Conservation (phyloP, 2,797 vertebrate species). For the Champsocephalus esox region DNA sequence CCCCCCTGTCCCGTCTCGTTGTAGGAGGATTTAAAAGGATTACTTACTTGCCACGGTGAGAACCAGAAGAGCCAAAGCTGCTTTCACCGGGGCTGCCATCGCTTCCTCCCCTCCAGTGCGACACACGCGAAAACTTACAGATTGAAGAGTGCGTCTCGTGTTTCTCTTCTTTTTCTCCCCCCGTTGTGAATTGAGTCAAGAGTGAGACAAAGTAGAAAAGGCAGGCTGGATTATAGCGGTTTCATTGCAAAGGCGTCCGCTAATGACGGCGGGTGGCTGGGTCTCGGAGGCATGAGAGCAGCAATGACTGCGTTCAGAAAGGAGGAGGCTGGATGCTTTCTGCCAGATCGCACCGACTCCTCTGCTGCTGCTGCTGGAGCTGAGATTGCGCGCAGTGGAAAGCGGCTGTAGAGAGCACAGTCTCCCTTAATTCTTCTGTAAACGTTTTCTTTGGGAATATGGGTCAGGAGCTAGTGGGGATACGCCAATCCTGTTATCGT, state of each 20-base stretch:
- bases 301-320: slow-evolving; percentile 38
- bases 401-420: slow-evolving; percentile 32
- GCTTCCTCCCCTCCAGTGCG: slow-evolving; percentile 71
- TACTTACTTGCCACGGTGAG: slow-evolving; percentile 81
- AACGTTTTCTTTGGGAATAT: slow-evolving; percentile 40
- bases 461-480: slow-evolving; percentile 24
- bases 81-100: slow-evolving; percentile 79
- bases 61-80: slow-evolving; percentile 76
- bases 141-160: slow-evolving; percentile 8
- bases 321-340: slow-evolving; percentile 54
- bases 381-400: slow-evolving; percentile 63
- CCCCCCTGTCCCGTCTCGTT: slow-evolving; percentile 3
- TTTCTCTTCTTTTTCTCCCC: slow-evolving; percentile 10
- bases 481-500: slow-evolving; percentile 41
- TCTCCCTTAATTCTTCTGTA: slow-evolving; percentile 28
- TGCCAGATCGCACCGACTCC: slow-evolving; percentile 62
- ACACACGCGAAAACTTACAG: slow-evolving; percentile 66
- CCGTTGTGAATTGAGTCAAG: slow-evolving; percentile 28
- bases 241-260: slow-evolving; percentile 40
- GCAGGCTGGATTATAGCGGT: slow-evolving; percentile 28
- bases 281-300: slow-evolving; percentile 38
- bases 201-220: background rate
- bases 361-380: slow-evolving; percentile 58
- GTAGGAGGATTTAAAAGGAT: slow-evolving; percentile 18
- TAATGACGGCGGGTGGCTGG: slow-evolving; percentile 16